Evolutionary conservation across 2,797 vertebrate species (phyloP), one percentile per base, ranked within the genome.

Genomic region (Sylvilagus floridanus): DNA sequence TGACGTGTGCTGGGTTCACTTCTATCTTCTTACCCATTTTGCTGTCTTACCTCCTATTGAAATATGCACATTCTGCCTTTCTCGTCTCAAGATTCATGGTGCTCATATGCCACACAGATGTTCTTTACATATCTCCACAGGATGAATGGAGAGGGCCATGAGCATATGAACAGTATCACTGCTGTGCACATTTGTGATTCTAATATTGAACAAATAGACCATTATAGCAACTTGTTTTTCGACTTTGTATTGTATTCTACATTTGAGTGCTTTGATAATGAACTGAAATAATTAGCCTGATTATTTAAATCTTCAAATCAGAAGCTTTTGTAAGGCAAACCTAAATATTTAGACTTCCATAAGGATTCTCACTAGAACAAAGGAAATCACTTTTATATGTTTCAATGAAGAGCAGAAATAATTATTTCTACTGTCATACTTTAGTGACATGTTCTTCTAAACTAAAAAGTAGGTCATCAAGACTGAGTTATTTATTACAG

Each of bases 391-490:
- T 16, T 66, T 28, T 65, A 12, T 47, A 54, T 73, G 2, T 81
- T 82, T 84, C 32, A 62, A 10, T 14, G 60, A 79, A 81, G 16
- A 94, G 17, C n/a, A 88, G 60, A 57, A 90, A 60, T 79, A 79
- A 68, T 5, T 92, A 26, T 78, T 95, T 87, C 35, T 71, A 32
- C 54, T 85, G 21, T 89, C 21, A 42, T 32, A 57, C 84, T 93
- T 93, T 76, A 86, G 63, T 91, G 76, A 24, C 71, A 90, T 94
- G 35, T 79, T 88, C 75, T 92, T 90, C 63, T 84, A 83, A 90
- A 76, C 65, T 19, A 77, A 90, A 95, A 93, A 78, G 52, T 93
- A 91, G 73, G 68, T 94, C 84, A 85, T 32, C 32, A 90, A 93
- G 54, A 57, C 73, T 84, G 68, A 91, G 37, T 86, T 71, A 73